Evolutionary conservation across 2,797 vertebrate species (phyloP), one percentile per base, ranked within the genome.

Genomic region (Lepus townsendii): DNA sequence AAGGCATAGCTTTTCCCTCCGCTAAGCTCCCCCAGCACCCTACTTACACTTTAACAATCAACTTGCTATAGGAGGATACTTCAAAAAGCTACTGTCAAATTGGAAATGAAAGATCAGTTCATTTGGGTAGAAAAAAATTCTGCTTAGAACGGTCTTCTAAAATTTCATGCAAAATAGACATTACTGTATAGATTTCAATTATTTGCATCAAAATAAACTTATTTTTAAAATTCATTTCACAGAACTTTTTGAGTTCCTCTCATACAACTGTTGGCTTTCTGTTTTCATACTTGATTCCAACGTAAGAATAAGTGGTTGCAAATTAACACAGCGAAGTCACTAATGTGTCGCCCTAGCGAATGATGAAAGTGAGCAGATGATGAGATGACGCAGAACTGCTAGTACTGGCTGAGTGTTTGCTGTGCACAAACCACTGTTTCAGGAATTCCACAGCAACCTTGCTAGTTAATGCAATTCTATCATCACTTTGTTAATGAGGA

Each of bases 401-500:
- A 57, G 32, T 7, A 63, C 14, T 83, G 78, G 76, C 0, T n/a
- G 24, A 12, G 8, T 13, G 17, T 38, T 71, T 71, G 20, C 77
- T 42, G 60, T 13, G 7, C 47, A 32, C 32, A 50, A 72, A 52
- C 75, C n/a, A 75, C 26, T 88, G 11, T 57, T 88, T 79, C 38
- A 91, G 32, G 38, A 11, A 78, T 71, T 54, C 35, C n/a, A 32
- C 19, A 75, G 32, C 1, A 93, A 69, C 50, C 62, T 77, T 86
- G 32, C 17, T 42, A 86, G 57, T 42, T 12, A 83, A n/a, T 69
- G 38, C 83, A 50, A 27, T 62, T 57, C 6, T 71, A 52, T 42
- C 76, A 77, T 66, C 14, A 86, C 42, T 84, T 88, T 80, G 47
- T n/a, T 79, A 72, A 91, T 57, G 27, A 85, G 24, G 71, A 42